These are phyloP conservation scores for Oophaga sylvatica DNA, from an alignment of 2,797 vertebrate genomes.

Conservation along the genomic window DNA sequence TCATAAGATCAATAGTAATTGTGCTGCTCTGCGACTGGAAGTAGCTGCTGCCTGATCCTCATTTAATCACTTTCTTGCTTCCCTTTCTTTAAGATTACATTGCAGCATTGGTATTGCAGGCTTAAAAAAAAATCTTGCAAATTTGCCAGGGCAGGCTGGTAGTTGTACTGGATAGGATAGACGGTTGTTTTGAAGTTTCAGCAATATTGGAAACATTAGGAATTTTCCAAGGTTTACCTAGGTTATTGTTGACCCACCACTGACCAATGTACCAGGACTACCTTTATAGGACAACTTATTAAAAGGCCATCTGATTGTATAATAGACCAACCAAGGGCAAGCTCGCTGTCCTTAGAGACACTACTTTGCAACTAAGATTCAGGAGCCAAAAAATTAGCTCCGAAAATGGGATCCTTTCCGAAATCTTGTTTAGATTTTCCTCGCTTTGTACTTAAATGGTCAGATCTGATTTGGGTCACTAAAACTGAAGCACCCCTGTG, in stretches of 20 bases:
- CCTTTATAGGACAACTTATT: not conserved
- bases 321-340: too few species aligned
- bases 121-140: not conserved
- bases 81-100: constrained; percentile 8
- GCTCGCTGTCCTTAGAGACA: too few species aligned
- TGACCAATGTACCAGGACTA: not conserved
- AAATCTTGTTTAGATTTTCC: not conserved
- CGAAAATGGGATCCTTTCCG: not conserved
- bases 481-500: not conserved
- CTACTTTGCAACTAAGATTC: not conserved
- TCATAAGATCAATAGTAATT: constrained; percentile 86
- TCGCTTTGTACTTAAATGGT: not conserved
- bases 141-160: not conserved
- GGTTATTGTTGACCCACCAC: not conserved
- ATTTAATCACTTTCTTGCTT: constrained; percentile 73
- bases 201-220: not conserved
- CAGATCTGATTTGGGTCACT: not conserved
- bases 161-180: not conserved
- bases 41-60: constrained; percentile 64
- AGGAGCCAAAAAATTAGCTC: not conserved
- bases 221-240: not conserved
- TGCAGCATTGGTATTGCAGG: not conserved
- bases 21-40: constrained; percentile 62
- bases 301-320: not conserved
- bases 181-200: not conserved